These are phyloP conservation scores for Pterostichus niger DNA, from an alignment of 2,888 invertebrate genomes.

Conservation along the genomic window DNA sequence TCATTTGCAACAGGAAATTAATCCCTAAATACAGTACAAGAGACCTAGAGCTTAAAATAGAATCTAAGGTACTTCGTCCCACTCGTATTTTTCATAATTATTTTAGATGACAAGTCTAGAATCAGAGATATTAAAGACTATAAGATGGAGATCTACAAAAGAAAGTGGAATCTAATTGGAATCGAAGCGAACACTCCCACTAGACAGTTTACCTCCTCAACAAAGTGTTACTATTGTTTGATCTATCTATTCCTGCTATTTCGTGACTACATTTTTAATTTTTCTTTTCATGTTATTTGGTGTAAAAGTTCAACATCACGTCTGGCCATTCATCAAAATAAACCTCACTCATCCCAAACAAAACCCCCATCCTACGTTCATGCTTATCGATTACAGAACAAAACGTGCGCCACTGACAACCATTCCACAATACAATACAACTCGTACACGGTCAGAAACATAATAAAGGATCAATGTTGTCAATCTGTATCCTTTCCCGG, in stretches of 20 bases:
- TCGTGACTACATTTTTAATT: not conserved
- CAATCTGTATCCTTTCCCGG: conserved; percentile 55
- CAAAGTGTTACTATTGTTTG: too few species aligned
- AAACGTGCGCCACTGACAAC: conserved; percentile 40
- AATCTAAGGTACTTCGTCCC: too few species aligned
- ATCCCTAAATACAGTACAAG: too few species aligned
- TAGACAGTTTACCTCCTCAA: too few species aligned
- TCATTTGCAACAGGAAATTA: not conserved
- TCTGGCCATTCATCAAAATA: conserved; percentile 44
- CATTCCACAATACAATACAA: conserved; percentile 58
- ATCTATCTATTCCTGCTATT: too few species aligned
- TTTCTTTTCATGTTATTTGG: not conserved
- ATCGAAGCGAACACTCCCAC: too few species aligned
- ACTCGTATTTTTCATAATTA: too few species aligned
- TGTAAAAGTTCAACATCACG: conserved; percentile 21
- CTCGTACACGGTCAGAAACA: conserved; percentile 63
- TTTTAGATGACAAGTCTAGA: too few species aligned
- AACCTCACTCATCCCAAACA: not conserved
- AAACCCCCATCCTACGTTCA: conserved; percentile 15
- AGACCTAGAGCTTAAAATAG: too few species aligned
- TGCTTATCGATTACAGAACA: conserved; percentile 52
- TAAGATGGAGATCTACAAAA: not conserved
- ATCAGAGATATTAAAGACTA: too few species aligned
- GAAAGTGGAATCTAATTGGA: not conserved
- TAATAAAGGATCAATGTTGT: conserved; percentile 64